Evolutionary conservation across 2,888 invertebrate genomes (phyloP).

Genomic region (Limulus polyphemus): DNA sequence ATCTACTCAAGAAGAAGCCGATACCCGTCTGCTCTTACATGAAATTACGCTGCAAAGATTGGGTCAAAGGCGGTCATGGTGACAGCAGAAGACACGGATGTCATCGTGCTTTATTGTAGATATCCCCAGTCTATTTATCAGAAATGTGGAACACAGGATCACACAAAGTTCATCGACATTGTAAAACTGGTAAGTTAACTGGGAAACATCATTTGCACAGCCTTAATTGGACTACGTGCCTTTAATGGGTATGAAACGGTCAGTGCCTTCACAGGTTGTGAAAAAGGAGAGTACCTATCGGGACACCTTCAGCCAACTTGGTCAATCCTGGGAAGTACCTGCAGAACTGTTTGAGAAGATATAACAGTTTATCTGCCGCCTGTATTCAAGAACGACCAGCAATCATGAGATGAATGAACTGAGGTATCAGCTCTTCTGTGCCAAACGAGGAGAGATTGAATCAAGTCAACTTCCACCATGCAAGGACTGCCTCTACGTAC

Average conservation of each 20-base stretch:
- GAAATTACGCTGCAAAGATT: not conserved
- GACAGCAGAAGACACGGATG: too few relatives aligned
- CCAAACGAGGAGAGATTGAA: not conserved
- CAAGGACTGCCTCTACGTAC: not conserved
- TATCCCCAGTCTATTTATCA: too few relatives aligned
- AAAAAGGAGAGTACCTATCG: not conserved
- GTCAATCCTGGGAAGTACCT: not conserved
- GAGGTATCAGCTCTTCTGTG: not conserved
- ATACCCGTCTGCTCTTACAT: not conserved
- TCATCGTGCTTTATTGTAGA: too few relatives aligned
- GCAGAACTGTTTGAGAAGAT: not conserved
- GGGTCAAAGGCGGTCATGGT: too few relatives aligned
- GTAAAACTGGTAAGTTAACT: too few relatives aligned
- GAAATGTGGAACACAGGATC: too few relatives aligned
- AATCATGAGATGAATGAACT: not conserved
- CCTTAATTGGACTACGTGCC: too few relatives aligned
- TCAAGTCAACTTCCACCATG: not conserved
- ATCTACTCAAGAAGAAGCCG: constrained; percentile 1
- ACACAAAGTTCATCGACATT: too few relatives aligned
- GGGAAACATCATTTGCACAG: too few relatives aligned
- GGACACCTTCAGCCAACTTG: not conserved
- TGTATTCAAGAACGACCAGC: not conserved
- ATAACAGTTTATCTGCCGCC: not conserved
- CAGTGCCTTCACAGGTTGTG: not conserved
- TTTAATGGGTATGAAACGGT: not conserved